Conservation (phyloP, 2,113 vertebrate species). For the Cairina moschata region DNA sequence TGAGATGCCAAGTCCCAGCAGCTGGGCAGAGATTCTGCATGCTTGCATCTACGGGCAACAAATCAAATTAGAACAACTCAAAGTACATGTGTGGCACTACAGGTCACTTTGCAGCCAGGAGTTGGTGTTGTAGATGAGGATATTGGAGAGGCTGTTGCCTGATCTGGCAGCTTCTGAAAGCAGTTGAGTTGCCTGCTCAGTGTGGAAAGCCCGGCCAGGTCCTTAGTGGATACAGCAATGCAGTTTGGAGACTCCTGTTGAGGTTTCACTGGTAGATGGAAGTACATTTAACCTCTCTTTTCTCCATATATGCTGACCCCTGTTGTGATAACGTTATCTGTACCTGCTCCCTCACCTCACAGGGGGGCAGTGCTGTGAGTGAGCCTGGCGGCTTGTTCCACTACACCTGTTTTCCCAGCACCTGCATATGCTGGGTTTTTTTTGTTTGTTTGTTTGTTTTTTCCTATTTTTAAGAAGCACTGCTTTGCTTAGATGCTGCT, state of each 20-base stretch:
- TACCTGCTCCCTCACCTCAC: background rate
- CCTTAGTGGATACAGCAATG: background rate
- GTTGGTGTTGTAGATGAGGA: background rate
- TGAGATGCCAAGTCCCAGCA: background rate
- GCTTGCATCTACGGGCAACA: background rate
- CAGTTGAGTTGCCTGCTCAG: background rate
- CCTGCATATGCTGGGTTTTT: background rate
- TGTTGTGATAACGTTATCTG: background rate
- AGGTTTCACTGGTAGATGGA: background rate
- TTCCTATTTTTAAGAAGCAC: background rate
- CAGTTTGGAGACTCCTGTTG: accelerated
- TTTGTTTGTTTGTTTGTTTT: too few species aligned
- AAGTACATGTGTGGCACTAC: accelerated
- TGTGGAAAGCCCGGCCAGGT: background rate
- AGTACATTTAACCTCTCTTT: background rate
- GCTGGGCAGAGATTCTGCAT: background rate
- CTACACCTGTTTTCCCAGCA: background rate
- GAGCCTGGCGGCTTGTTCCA: background rate
- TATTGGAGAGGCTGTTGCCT: background rate
- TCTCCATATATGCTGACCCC: background rate
- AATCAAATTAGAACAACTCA: background rate
- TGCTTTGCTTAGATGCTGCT: background rate
- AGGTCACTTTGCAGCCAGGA: background rate
- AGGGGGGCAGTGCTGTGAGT: background rate
- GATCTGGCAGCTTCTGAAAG: background rate